A percentile compares a stretch with the other conserved stretches of the same genome.
Conservation (phyloP, 2,888 invertebrate species). For the Schizotus pectinicornis region DNA sequence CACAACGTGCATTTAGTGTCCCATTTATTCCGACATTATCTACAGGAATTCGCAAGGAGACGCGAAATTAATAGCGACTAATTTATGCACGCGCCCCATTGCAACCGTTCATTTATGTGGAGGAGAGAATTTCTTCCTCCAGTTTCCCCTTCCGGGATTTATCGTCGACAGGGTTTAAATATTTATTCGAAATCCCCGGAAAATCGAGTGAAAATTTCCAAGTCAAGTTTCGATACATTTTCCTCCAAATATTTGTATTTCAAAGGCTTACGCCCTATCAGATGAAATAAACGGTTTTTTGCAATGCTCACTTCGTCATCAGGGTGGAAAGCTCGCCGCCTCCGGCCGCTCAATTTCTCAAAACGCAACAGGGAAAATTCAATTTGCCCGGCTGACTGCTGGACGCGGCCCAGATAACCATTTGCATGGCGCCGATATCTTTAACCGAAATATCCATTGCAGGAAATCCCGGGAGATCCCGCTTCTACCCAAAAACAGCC, state of each 20-base stretch:
- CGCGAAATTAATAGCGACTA: too few relatives aligned
- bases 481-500: too few relatives aligned
- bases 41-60: not conserved
- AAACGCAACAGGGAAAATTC: too few relatives aligned
- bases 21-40: constrained; percentile 5
- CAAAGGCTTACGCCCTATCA: constrained; percentile 29
- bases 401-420: too few relatives aligned
- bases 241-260: constrained; percentile 44
- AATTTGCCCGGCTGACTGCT: too few relatives aligned
- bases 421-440: too few relatives aligned
- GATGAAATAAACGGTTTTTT: constrained; percentile 31
- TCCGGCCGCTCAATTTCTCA: too few relatives aligned
- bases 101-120: too few relatives aligned
- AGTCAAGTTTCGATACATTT: not conserved
- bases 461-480: too few relatives aligned
- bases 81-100: too few relatives aligned
- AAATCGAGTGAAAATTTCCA: constrained; percentile 11
- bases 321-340: too few relatives aligned
- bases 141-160: constrained; percentile 17
- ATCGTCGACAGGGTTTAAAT: constrained; percentile 25
- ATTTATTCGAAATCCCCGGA: constrained; percentile 11
- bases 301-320: constrained; percentile 1
- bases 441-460: too few relatives aligned
- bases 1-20: constrained; percentile 17
- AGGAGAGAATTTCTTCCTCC: constrained; percentile 19